Conservation (phyloP, 2,113 vertebrate species). For the Clarias batrachus region DNA sequence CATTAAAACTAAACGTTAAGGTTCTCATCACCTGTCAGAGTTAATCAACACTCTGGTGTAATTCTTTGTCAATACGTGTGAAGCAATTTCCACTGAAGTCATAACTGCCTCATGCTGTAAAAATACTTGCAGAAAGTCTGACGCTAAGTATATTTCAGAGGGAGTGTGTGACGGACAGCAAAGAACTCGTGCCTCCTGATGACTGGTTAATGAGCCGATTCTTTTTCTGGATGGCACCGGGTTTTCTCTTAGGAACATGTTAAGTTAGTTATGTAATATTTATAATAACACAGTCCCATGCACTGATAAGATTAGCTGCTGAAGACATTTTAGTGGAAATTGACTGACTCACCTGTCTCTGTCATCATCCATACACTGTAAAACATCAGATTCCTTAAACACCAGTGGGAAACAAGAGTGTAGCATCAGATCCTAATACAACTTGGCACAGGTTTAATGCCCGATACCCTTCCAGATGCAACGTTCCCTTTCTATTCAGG, state of each 20-base stretch:
- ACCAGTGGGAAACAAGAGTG: no score
- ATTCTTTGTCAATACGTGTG: not conserved
- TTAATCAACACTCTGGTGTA: slow-evolving; percentile 6
- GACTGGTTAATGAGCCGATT: not conserved
- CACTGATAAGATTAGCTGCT: not conserved
- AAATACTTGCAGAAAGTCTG: not conserved
- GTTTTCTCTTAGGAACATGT: not conserved
- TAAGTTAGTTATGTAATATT: not conserved
- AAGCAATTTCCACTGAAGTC: not conserved
- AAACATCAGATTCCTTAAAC: no score
- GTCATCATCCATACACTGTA: no score
- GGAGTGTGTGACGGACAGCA: not conserved
- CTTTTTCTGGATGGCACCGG: not conserved
- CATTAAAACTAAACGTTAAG: not conserved
- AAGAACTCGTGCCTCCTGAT: no score
- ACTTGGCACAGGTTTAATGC: no score
- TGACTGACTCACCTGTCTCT: not conserved
- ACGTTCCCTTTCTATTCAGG: no score
- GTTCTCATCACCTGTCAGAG: not conserved
- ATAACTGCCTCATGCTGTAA: not conserved
- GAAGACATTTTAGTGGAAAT: not conserved
- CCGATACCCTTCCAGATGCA: no score
- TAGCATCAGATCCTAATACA: no score
- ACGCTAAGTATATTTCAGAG: not conserved
- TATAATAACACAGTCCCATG: not conserved